Conservation (phyloP, 2,113 vertebrate genomes). For the Xyliphius kryptos region DNA sequence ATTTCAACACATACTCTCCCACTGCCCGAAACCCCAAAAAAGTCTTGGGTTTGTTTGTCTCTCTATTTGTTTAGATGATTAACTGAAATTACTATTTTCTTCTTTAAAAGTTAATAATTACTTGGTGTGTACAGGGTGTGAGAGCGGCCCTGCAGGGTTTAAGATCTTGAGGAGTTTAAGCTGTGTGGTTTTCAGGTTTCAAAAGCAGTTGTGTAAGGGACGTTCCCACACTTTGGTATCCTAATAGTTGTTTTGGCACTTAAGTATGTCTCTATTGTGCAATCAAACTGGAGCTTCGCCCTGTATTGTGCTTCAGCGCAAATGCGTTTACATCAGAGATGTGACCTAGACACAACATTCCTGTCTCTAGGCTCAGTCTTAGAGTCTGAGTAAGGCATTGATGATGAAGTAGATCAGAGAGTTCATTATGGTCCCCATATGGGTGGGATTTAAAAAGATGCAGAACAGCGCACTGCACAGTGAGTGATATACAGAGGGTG, state of each 20-base stretch:
- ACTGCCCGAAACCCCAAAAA: conserved; percentile 10
- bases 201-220: conserved; percentile 11
- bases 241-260: conserved; percentile 20
- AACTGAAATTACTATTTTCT: conserved; percentile 22
- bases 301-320: conserved; percentile 13
- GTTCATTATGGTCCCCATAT: too few relatives aligned
- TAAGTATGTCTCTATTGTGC: conserved; percentile 13
- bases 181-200: conserved; percentile 5
- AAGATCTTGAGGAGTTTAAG: not conserved
- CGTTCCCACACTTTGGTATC: conserved; percentile 15
- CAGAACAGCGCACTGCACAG: too few relatives aligned
- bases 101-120: conserved; percentile 27
- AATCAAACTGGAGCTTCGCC: conserved; percentile 9
- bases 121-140: conserved; percentile 18
- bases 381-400: too few relatives aligned
- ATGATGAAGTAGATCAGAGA: too few relatives aligned
- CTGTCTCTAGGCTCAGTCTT: not conserved
- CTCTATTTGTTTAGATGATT: conserved; percentile 12
- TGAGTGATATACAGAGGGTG: too few relatives aligned
- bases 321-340: conserved; percentile 10
- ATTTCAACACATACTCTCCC: too few relatives aligned
- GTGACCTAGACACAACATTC: not conserved
- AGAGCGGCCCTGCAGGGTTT: conserved; percentile 10
- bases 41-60: conserved; percentile 24
- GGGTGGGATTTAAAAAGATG: too few relatives aligned